Evolutionary conservation across 2,797 vertebrate species (phyloP), one percentile per base, ranked within the genome.

Genomic region (Catamblyrhynchus diadema): DNA sequence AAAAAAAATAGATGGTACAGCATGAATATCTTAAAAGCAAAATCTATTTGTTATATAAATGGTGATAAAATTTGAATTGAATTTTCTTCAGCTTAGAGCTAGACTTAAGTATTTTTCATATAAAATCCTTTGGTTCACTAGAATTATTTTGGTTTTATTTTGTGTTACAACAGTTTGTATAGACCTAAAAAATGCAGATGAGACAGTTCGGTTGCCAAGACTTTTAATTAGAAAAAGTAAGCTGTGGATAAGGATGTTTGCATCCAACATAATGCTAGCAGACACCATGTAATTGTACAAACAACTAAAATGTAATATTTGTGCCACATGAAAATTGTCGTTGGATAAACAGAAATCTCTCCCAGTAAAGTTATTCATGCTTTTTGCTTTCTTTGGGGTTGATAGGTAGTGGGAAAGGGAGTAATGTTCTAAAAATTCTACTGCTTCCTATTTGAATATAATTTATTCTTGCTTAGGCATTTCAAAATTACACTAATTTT

Each of bases 401-500:
- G 14, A 64, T 33, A 79, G 5, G 13, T 56, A 54, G 32, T 62
- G n/a, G 27, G 27, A 41, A 51, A 65, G 1, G 12, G 12, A 44
- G 4, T 15, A 92, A 71, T 35, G 4, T 8, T 86, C 28, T 74
- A 71, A 88, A 82, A 83, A 37, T 57, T 73, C 42, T 59, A 37
- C 14, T 79, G 54, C 27, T 79, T 95, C 21, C 3, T 56, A 64
- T 67, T 45, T 74, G 17, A 83, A n/a, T 86, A 67, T 50, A 17
- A 78, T 81, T 94, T 91, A 72, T 74, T 94, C 32, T 81, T 83
- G 59, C 79, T 78, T 90, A 91, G 54, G 9, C 19, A 59, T 81
- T 93, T 64, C 23, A 90, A 93, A 93, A 81, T 90, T 91, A 60
- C 44, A 70, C 19, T 90, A 86, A 91, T 83, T 91, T 88, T 45